Evolutionary conservation across 2,113 vertebrate genomes (phyloP).

Genomic region (Rattus rattus): DNA sequence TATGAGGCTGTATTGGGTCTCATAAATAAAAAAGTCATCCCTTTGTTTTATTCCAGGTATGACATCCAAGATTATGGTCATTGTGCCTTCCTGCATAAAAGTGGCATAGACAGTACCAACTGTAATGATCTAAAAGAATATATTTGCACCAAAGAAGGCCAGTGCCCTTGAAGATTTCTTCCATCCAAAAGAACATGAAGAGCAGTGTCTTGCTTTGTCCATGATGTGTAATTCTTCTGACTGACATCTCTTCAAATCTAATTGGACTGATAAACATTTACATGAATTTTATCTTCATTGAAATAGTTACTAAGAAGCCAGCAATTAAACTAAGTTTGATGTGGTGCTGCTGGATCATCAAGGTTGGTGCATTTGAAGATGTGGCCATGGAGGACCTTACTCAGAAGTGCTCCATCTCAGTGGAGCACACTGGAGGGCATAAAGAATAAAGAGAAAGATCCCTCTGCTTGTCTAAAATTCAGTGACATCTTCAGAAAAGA

Average conservation of each 20-base stretch:
- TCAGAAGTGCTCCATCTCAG: background rate
- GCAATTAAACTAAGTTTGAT: background rate
- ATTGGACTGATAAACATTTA: background rate
- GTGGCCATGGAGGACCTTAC: background rate
- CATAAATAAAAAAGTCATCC: background rate
- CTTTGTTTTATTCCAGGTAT: slow-evolving; percentile 58
- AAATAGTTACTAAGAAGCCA: slow-evolving; percentile 17
- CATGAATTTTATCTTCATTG: background rate
- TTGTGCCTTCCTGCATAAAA: background rate
- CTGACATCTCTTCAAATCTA: background rate
- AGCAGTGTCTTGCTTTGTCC: background rate
- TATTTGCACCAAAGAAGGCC: background rate
- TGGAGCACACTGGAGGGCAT: background rate
- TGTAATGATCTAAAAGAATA: background rate
- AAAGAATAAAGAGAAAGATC: background rate
- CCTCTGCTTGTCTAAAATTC: background rate
- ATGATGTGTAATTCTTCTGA: background rate
- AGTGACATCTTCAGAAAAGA: background rate
- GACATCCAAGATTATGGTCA: background rate
- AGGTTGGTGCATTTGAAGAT: background rate
- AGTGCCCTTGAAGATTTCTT: slow-evolving; percentile 27
- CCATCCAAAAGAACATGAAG: background rate
- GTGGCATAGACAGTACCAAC: background rate
- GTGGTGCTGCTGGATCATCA: no score
- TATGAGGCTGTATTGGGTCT: background rate